Conservation (phyloP, 2,113 vertebrate genomes). For the Arizona elegans region DNA sequence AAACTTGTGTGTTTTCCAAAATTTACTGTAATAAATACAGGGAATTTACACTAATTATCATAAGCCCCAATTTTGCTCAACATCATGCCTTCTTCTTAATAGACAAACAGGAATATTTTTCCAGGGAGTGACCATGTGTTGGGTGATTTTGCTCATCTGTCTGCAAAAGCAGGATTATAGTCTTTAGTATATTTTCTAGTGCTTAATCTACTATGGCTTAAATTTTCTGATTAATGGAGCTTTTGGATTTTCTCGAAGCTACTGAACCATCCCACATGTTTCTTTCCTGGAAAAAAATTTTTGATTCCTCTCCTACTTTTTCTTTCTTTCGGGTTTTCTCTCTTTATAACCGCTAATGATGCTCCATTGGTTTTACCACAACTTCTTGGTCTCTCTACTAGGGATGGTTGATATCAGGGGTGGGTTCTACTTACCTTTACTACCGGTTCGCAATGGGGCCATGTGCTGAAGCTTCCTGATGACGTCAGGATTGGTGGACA, state of each 20-base stretch:
- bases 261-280: background rate
- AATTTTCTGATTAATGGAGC: conserved; percentile 1
- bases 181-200: conserved; percentile 9
- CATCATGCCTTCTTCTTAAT: conserved; percentile 26
- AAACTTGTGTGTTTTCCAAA: conserved; percentile 8
- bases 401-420: background rate
- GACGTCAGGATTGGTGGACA: too few relatives aligned
- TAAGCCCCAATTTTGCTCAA: background rate
- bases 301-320: background rate
- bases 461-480: too few relatives aligned
- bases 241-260: background rate
- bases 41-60: background rate
- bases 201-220: conserved; percentile 17
- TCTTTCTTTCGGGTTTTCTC: background rate
- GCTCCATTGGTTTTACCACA: background rate
- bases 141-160: conserved; percentile 21
- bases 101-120: background rate
- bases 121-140: background rate
- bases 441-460: too few relatives aligned
- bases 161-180: conserved; percentile 6
- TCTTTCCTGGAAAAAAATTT: background rate
- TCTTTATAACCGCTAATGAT: background rate
- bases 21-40: conserved; percentile 6
- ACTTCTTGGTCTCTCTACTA: background rate
- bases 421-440: too few relatives aligned